phyloP scores from a whole-genome alignment of 2,888 invertebrate species.

The Monopis laevigella region DNA sequence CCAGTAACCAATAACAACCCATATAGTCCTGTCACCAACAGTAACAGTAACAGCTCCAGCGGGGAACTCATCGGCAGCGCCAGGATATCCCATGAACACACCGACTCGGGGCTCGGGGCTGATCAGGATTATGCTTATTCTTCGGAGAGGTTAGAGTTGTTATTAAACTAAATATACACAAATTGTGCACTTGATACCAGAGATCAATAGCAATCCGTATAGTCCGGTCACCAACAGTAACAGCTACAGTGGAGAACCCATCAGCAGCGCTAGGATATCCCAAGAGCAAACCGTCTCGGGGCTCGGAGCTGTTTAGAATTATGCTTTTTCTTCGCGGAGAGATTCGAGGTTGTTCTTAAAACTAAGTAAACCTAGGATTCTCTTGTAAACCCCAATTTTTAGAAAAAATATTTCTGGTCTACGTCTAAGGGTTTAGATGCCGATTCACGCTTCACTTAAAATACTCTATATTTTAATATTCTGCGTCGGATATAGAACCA shows the following conservation, averaged over 20 bases:
- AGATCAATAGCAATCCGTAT: constrained; percentile 45
- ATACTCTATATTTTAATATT: too few relatives aligned
- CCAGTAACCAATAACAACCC: constrained; percentile 50
- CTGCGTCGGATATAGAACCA: too few relatives aligned
- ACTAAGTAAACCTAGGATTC: too few relatives aligned
- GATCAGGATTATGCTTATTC: constrained; percentile 80
- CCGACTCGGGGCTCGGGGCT: constrained; percentile 79
- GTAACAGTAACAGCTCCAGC: constrained; percentile 63
- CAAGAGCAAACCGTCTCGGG: constrained; percentile 84
- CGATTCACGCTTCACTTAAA: too few relatives aligned
- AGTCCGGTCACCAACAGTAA: constrained; percentile 61
- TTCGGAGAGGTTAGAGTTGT: constrained; percentile 67
- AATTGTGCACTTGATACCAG: not conserved
- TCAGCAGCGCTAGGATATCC: constrained; percentile 67
- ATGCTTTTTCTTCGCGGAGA: constrained; percentile 76
- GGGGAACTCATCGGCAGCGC: constrained; percentile 61
- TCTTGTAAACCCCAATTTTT: too few relatives aligned
- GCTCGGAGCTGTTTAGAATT: constrained; percentile 79
- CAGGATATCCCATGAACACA: constrained; percentile 77
- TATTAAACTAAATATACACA: not conserved
- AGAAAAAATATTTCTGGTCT: too few relatives aligned
- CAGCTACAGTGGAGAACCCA: constrained; percentile 61
- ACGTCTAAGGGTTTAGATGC: too few relatives aligned
- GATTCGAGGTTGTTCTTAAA: too few relatives aligned
- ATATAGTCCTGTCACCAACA: constrained; percentile 58